These are phyloP conservation scores for Telenomus remus DNA, from an alignment of 1,140 invertebrate genomes.

Conservation along the genomic window DNA sequence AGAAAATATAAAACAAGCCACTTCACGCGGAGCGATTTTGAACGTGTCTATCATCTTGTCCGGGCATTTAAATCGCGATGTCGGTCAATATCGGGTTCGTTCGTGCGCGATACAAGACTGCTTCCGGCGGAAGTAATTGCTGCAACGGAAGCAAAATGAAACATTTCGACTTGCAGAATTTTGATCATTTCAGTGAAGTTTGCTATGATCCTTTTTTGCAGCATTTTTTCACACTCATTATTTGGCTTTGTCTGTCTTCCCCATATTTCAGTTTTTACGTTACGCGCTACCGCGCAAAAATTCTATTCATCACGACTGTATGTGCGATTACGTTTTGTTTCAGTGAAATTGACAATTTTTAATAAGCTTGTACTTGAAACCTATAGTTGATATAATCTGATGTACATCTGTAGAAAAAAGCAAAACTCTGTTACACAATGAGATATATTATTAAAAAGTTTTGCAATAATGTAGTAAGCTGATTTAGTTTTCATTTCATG, in stretches of 20 bases:
- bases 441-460: background rate
- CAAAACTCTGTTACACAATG: too few species aligned
- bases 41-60: slow-evolving; percentile 48
- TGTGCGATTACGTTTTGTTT: too few species aligned
- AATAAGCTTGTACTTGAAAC: too few species aligned
- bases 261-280: slow-evolving; percentile 11
- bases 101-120: slow-evolving; percentile 45
- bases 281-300: slow-evolving; percentile 18
- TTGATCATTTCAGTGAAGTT: slow-evolving; percentile 34
- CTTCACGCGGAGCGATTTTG: slow-evolving; percentile 26
- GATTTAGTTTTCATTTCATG: too few species aligned
- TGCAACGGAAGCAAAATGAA: slow-evolving; percentile 43
- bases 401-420: too few species aligned
- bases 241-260: slow-evolving; percentile 1
- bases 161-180: slow-evolving; percentile 45
- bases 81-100: slow-evolving; percentile 40
- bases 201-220: slow-evolving; percentile 9
- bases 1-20: too few species aligned
- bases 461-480: too few species aligned
- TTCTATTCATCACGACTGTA: too few species aligned
- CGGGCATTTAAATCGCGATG: slow-evolving; percentile 44
- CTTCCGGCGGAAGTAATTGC: slow-evolving; percentile 56
- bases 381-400: too few species aligned
- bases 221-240: slow-evolving; percentile 6
- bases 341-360: too few species aligned